Base-by-base conservation (phyloP, 2,888 invertebrate genomes). In the Lycophotia porphyrea region DNA sequence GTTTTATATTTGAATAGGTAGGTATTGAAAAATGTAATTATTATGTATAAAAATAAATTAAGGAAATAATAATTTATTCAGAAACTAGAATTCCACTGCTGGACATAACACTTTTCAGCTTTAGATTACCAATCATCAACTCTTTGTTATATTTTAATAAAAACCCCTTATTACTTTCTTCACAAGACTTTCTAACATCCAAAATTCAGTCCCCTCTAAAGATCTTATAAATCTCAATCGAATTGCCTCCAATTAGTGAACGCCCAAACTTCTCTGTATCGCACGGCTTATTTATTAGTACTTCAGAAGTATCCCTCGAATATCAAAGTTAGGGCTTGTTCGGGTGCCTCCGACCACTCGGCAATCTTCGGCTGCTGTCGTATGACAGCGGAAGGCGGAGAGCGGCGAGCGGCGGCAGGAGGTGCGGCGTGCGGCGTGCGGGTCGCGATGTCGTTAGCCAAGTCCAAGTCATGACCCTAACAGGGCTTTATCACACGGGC, bases 141-240 rank as follows among this genome's bases (percentile, higher is more conserved):
- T 49, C 24, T 24, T 49, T 49, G 24, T 24, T 47, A 24, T 8
- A 7, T 18, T 44, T 21, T 47, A 8, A 49, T 24, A 58, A 60
- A 34, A 39, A 63, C 39, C 5, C 13, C n/a, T 39, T 34, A 7
- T 34, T 47, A 70, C 49, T n/a, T 36, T 0, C 47, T 58, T 63
- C 13, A 27, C 27, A 4, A 42, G n/a, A 60, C 18, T 47, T 49
- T 21, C 34, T 15, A 61, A 66, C 52, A 61, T 27, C 24, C 8
- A 27, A 71, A 64, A 47, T 31, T 44, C 24, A 18, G 13, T 42
- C 15, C 47, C 58, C 39, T 36, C 21, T n/a, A 24, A 61, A 47
- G 44, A 72, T 49, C 60, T 65, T 71, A 82, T 82, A 82, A 76
- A 78, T 78, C 65, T 69, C 67, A 71, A 74, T 85, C 36, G 58